Base-by-base conservation (phyloP, 2,888 invertebrate species). In the Dromius quadrimaculatus region DNA sequence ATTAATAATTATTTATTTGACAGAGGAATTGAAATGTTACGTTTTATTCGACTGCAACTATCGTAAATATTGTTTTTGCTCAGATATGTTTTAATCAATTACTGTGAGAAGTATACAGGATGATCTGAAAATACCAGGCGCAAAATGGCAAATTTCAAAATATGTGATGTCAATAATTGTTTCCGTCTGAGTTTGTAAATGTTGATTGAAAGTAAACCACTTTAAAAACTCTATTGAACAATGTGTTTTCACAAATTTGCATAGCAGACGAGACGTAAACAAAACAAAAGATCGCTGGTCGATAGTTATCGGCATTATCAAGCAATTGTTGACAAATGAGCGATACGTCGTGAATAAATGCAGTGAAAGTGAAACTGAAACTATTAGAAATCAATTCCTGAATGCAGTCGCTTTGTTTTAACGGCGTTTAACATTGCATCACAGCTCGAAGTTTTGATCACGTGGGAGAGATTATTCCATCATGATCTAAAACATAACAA, bases 321-420 rank as follows among this genome's bases (percentile, higher is more conserved):
- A 43, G 43, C 57, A 45, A 59, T 68, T 59, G 68, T 68, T 68
- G 68, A 68, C 68, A 68, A 68, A 68, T 68, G 59, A 68, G 45
- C 68, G 68, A 68, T 68, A 68, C 68, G 68, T 68, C 68, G 68
- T 66, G 66, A 68, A 68, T 54, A 66, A 68, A 68, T 68, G 45
- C 59, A 59, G 68, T 68, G 68, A 68, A 68, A 68, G 68, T 68
- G 59, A 73, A 69, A 71, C 73, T 66, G 72, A 72, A 74, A 71
- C 71, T 74, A 73, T 73, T 74, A 74, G 74, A 74, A 74, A 74
- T 74, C 74, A 73, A 74, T 74, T 72, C 71, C 73, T 72, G 73
- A 71, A 71, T 72, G 72, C 71, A 73, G 71, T 73, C 43, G 70
- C 45, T 68, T 68, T 68, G 68, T 59, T 68, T 68, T 64, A 59